Evolutionary conservation across 2,797 vertebrate species (phyloP), one percentile per base, ranked within the genome.

Genomic region (Philypnodon macrostomus): DNA sequence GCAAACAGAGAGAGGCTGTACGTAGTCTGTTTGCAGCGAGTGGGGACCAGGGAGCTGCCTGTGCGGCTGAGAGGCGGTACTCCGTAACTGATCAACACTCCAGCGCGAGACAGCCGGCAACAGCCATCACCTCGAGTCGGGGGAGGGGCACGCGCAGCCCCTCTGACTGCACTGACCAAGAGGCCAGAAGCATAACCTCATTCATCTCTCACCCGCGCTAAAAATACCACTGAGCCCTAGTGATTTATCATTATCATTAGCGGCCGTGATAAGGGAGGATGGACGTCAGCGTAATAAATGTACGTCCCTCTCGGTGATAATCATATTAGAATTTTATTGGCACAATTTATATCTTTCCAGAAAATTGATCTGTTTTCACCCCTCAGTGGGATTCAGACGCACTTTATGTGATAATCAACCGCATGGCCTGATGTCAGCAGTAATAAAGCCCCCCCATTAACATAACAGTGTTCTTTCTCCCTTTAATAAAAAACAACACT

Each of bases 111-210:
- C 88, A 70, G 67, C 76, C 87, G 87, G 81, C 85, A 76, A 77
- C 79, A 84, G 79, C 89, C 89, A 90, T 91, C 90, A 92, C 76
- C 91, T 74, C 86, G 78, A 78, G 85, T 40, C 75, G 75, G 61
- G 74, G 75, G 80, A 73, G 86, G 80, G 86, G 79, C 75, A 36
- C 67, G 39, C 50, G 53, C 74, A 71, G 59, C 76, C 73, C 67
- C 67, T 62, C 62, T 64, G 59, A 70, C 67, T 63, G 59, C 67
- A 74, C 61, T 58, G 53, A 79, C 75, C 83, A 80, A 47, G 58
- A 78, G 71, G 70, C 70, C 62, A 69, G 33, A 73, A 81, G 59
- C 79, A 85, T 67, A 73, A 78, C 86, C 81, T 82, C 81, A 68
- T 79, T 73, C 71, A 79, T 74, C 73, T 71, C 58, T 53, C 64